phyloP scores from a whole-genome alignment of 2,113 vertebrate genomes.

The Hymenochirus boettgeri region DNA sequence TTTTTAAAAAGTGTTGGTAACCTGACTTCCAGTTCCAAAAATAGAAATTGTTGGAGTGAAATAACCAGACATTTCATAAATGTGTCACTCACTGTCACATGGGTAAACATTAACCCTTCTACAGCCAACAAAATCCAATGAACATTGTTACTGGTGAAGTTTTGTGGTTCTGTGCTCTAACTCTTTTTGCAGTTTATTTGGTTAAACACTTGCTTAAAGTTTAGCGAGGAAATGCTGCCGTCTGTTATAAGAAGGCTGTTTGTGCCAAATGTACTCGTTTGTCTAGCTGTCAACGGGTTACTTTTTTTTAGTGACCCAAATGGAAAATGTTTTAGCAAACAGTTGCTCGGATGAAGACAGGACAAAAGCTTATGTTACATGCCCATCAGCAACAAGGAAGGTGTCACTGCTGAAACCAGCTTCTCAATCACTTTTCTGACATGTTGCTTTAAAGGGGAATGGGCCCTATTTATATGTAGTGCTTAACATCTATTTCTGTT shows the following conservation, averaged over 20 bases:
- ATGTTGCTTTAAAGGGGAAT: conserved; percentile 1
- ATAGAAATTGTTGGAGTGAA: background rate
- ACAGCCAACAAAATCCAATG: too few relatives aligned
- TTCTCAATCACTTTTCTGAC: conserved; percentile 1
- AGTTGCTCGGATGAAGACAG: conserved; percentile 15
- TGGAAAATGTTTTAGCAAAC: conserved; percentile 37
- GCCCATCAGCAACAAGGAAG: conserved; percentile 22
- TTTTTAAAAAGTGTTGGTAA: background rate
- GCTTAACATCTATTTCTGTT: too few relatives aligned
- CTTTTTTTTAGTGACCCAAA: conserved; percentile 23
- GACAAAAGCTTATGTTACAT: conserved; percentile 31
- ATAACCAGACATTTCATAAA: background rate
- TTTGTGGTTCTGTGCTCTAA: too few relatives aligned
- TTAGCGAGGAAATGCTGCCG: conserved; percentile 6
- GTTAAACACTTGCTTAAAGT: background rate
- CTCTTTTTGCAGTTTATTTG: too few relatives aligned
- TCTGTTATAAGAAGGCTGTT: background rate
- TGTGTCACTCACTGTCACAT: background rate
- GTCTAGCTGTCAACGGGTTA: conserved; percentile 31
- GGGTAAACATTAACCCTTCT: background rate
- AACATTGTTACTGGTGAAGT: too few relatives aligned
- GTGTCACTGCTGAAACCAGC: conserved; percentile 6
- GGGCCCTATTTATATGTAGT: background rate
- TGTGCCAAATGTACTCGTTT: conserved; percentile 18
- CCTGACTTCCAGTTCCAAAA: background rate